phyloP scores from a whole-genome alignment of 2,888 invertebrate genomes.

The Campoplex nolae region DNA sequence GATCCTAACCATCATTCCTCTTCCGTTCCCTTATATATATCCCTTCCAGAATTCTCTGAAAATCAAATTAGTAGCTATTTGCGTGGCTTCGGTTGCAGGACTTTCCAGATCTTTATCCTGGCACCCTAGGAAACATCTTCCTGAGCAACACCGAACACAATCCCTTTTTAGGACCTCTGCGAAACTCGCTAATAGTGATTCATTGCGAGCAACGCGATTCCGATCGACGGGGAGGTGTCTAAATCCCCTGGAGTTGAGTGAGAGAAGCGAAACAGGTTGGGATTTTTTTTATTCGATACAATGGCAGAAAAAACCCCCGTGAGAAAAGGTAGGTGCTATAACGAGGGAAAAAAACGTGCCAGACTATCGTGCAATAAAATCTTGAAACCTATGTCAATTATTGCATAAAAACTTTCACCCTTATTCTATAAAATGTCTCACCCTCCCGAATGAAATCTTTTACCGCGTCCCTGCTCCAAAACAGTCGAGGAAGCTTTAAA shows the following conservation, averaged over 20 bases:
- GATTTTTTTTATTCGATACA: slow-evolving; percentile 31
- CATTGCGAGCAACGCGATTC: slow-evolving; percentile 1
- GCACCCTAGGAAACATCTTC: slow-evolving; percentile 32
- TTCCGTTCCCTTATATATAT: neutral
- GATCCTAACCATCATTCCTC: neutral
- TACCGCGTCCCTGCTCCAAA: neutral
- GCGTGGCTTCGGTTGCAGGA: neutral
- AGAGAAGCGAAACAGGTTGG: slow-evolving; percentile 35
- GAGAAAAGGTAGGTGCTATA: slow-evolving; percentile 47
- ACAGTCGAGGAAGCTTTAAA: neutral
- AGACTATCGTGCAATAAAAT: slow-evolving; percentile 59
- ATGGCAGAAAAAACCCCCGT: slow-evolving; percentile 42
- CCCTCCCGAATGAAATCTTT: neutral
- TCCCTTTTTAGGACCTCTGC: no score
- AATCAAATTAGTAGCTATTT: slow-evolving; percentile 60
- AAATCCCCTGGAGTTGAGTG: slow-evolving; percentile 4
- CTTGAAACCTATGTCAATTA: slow-evolving; percentile 52
- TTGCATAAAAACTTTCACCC: slow-evolving; percentile 58
- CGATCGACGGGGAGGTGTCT: slow-evolving; percentile 22
- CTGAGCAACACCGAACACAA: neutral
- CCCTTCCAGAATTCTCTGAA: slow-evolving; percentile 20
- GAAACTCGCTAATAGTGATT: slow-evolving; percentile 57
- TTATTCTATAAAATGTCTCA: slow-evolving; percentile 4
- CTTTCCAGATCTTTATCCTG: slow-evolving; percentile 40
- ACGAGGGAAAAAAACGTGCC: slow-evolving; percentile 35